Evolutionary conservation across 2,113 vertebrate genomes (phyloP).

Genomic region (Atractosteus spatula): DNA sequence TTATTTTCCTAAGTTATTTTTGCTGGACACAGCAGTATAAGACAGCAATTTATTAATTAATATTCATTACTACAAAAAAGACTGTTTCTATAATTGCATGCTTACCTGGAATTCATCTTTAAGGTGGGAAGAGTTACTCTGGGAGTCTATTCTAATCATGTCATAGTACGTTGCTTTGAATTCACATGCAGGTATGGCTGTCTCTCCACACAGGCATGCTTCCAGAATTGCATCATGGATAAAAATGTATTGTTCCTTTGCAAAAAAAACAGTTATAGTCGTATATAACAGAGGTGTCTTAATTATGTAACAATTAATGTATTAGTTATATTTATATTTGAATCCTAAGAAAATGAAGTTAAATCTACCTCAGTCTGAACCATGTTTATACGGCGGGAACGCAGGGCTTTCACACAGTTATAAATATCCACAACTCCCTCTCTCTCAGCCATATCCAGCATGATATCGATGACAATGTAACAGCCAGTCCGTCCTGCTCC

Average conservation of each 20-base stretch:
- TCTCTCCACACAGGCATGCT: conserved; percentile 97
- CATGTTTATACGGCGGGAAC: conserved; percentile 98
- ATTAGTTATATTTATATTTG: neutral
- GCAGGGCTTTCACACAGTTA: conserved; percentile 95
- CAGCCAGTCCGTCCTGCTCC: conserved; percentile 95
- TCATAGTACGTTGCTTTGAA: conserved; percentile 98
- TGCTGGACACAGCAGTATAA: neutral
- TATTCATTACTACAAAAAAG: neutral
- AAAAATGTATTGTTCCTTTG: conserved; percentile 97
- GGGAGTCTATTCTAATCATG: conserved; percentile 98
- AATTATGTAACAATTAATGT: too few relatives aligned
- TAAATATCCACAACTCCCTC: conserved; percentile 98
- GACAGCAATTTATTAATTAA: neutral
- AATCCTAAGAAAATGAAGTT: too few relatives aligned
- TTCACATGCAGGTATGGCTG: conserved; percentile 93
- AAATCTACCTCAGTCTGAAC: conserved; percentile 93
- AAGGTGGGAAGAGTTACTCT: conserved; percentile 97
- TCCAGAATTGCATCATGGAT: conserved; percentile 98
- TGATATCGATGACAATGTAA: conserved; percentile 98
- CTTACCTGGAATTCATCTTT: conserved; percentile 98
- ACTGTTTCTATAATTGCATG: neutral
- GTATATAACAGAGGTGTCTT: too few relatives aligned
- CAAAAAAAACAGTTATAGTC: conserved; percentile 38
- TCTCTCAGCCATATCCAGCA: conserved; percentile 98
- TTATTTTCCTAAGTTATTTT: too few relatives aligned